These are phyloP conservation scores for Eptatretus burgeri DNA, from an alignment of 2,113 vertebrate genomes.

Conservation along the genomic window DNA sequence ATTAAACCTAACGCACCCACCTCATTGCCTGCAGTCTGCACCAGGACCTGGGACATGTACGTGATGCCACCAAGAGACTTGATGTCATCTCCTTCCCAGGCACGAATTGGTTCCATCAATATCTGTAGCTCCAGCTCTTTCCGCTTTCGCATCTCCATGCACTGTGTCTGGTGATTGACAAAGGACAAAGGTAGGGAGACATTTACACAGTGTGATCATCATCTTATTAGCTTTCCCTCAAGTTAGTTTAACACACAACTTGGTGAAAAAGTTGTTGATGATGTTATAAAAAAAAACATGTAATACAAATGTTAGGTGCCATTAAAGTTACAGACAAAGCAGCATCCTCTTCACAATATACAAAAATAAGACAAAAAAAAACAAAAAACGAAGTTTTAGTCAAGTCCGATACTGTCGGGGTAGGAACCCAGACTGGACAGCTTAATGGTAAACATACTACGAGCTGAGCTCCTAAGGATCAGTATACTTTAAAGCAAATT, in stretches of 20 bases:
- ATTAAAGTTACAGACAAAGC: too few relatives aligned
- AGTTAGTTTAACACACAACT: background rate
- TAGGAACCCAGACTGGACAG: too few relatives aligned
- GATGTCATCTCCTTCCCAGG: constrained; percentile 81
- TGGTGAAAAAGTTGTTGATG: too few relatives aligned
- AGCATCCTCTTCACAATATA: too few relatives aligned
- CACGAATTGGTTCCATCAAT: constrained; percentile 56
- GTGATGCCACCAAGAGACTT: constrained; percentile 49
- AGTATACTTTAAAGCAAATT: too few relatives aligned
- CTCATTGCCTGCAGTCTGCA: constrained; percentile 41
- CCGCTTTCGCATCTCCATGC: constrained; percentile 66
- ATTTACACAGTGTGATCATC: background rate
- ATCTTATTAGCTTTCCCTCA: background rate
- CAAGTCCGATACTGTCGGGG: too few relatives aligned
- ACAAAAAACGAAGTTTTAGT: too few relatives aligned
- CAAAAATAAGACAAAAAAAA: too few relatives aligned
- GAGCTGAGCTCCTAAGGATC: too few relatives aligned
- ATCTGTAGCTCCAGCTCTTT: constrained; percentile 85
- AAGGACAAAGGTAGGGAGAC: background rate
- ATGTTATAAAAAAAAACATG: too few relatives aligned
- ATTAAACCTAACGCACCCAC: constrained; percentile 19
- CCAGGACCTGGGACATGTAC: constrained; percentile 66
- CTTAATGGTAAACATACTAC: too few relatives aligned
- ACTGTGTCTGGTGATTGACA: constrained; percentile 25
- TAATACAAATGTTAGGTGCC: too few relatives aligned